These are phyloP conservation scores for Sphaeridia pumilis DNA, from an alignment of 2,888 invertebrate species.

Conservation along the genomic window DNA sequence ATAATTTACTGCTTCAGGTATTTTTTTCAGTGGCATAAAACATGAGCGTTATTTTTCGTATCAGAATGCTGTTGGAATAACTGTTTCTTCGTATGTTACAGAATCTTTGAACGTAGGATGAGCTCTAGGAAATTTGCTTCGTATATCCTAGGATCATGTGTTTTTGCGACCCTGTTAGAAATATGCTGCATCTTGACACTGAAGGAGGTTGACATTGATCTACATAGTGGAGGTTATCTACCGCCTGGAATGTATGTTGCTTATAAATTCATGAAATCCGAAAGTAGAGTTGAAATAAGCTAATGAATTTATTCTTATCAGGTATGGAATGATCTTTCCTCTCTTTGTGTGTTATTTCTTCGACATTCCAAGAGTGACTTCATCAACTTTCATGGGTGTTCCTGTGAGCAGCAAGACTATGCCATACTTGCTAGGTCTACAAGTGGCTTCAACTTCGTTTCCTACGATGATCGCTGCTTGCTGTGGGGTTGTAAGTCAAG, in stretches of 20 bases:
- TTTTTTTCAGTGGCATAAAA: neutral
- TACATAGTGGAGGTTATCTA: constrained; percentile 39
- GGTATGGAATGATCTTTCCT: constrained; percentile 43
- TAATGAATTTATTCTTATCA: constrained; percentile 21
- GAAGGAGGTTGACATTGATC: constrained; percentile 39
- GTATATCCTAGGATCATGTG: constrained; percentile 41
- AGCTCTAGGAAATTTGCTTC: constrained; percentile 45
- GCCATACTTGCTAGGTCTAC: constrained; percentile 45
- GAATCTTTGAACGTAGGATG: constrained; percentile 46
- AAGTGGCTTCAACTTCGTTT: constrained; percentile 41
- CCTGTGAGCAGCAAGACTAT: constrained; percentile 47
- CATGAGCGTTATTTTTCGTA: too few relatives aligned
- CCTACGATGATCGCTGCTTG: constrained; percentile 40
- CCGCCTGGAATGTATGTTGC: constrained; percentile 44
- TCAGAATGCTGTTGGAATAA: neutral
- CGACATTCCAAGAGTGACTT: constrained; percentile 42
- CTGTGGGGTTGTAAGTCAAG: constrained; percentile 43
- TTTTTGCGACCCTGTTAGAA: constrained; percentile 42
- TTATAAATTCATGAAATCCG: neutral
- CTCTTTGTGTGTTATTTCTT: constrained; percentile 45
- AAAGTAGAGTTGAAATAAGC: neutral
- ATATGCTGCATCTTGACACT: constrained; percentile 39
- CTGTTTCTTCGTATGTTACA: constrained; percentile 22
- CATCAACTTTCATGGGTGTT: constrained; percentile 38
- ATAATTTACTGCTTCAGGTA: constrained; percentile 45